Evolutionary conservation across 2,888 invertebrate species (phyloP).

Genomic region (Nymphalis polychloros): DNA sequence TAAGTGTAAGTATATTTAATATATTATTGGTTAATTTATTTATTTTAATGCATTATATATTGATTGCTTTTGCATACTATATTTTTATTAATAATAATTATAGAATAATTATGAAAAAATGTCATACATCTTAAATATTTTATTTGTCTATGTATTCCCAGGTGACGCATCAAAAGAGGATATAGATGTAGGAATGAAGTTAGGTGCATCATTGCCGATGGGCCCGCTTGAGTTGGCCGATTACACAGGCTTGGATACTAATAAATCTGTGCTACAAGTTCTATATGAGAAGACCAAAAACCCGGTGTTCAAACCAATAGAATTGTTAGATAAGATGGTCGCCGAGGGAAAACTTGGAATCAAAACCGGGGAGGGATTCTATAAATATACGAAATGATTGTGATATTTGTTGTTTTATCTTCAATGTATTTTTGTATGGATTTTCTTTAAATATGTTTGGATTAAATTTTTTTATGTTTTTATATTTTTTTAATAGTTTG

Average conservation of each 20-base stretch:
- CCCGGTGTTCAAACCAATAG: constrained; percentile 80
- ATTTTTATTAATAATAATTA: too few species aligned
- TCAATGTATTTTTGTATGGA: background rate
- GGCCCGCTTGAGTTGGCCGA: constrained; percentile 93
- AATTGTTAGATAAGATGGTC: constrained; percentile 86
- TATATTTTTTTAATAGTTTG: background rate
- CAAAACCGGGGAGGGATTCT: constrained; percentile 93
- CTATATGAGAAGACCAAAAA: constrained; percentile 85
- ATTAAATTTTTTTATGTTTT: constrained; percentile 2
- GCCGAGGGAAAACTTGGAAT: constrained; percentile 89
- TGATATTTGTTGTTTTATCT: constrained; percentile 1
- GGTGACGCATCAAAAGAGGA: constrained; percentile 88
- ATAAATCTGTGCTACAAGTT: constrained; percentile 88
- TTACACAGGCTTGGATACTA: constrained; percentile 92
- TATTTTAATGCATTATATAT: too few species aligned
- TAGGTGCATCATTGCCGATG: constrained; percentile 95
- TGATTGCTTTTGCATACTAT: too few species aligned
- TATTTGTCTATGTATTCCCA: constrained; percentile 44
- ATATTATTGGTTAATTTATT: background rate
- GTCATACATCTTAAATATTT: background rate
- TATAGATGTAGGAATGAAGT: constrained; percentile 94
- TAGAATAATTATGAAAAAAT: background rate
- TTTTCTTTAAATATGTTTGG: background rate
- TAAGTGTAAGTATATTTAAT: constrained; percentile 22
- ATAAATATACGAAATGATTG: constrained; percentile 81